phyloP scores from a whole-genome alignment of 2,113 vertebrate genomes.

The Anas platyrhynchos region DNA sequence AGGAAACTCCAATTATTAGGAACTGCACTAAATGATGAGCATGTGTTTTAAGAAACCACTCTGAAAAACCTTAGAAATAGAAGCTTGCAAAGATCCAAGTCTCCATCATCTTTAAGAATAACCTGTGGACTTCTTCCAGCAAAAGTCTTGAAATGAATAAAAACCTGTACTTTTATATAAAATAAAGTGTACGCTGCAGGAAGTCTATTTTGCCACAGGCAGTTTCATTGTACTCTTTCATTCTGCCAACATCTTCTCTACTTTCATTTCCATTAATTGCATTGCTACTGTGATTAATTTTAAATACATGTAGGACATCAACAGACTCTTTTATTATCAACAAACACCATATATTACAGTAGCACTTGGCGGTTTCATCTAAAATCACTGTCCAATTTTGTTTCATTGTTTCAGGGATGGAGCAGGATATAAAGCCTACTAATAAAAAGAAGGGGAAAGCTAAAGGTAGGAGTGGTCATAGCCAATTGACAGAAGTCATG shows the following conservation, averaged over 20 bases:
- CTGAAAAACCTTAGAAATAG: not conserved
- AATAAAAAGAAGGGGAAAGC: not conserved
- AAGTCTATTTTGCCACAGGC: not conserved
- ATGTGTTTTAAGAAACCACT: not conserved
- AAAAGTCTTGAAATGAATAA: not conserved
- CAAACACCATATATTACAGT: not conserved
- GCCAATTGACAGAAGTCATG: not conserved
- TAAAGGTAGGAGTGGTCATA: not conserved
- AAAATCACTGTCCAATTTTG: not conserved
- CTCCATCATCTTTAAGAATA: not conserved
- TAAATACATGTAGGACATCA: not conserved
- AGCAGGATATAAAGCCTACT: not conserved
- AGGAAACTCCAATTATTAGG: not conserved
- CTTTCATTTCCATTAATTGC: not conserved
- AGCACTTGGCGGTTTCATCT: not conserved
- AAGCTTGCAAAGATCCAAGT: not conserved
- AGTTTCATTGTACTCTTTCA: not conserved
- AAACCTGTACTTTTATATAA: not conserved
- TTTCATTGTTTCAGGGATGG: not conserved
- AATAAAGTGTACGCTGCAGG: not conserved
- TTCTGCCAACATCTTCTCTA: not conserved
- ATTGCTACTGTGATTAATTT: not conserved
- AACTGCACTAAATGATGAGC: not conserved
- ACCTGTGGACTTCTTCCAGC: not conserved
- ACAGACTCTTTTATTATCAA: not conserved